Evolutionary conservation across 2,888 invertebrate species (phyloP).

Genomic region (Thereva nobilitata): DNA sequence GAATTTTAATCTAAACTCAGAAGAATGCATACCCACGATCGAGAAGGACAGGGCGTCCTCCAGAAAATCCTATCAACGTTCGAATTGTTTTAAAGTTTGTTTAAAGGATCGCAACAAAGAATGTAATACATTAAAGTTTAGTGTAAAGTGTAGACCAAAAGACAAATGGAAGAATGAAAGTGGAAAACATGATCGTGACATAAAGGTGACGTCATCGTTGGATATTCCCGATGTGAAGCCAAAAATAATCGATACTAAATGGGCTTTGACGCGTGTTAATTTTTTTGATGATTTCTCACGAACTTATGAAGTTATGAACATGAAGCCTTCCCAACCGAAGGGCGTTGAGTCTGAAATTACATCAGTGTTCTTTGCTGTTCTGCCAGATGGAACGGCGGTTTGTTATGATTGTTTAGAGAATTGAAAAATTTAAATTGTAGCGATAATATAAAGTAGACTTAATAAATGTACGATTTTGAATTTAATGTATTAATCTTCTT

Average conservation of each 20-base stretch:
- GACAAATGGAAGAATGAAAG: not conserved
- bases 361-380: constrained; percentile 35
- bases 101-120: too few species aligned
- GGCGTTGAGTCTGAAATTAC: constrained; percentile 25
- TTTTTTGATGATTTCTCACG: constrained; percentile 36
- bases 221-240: not conserved
- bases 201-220: not conserved
- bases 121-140: too few species aligned
- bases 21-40: too few species aligned
- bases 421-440: not conserved
- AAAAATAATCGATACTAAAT: constrained; percentile 20
- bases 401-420: constrained; percentile 34
- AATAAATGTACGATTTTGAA: not conserved
- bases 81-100: too few species aligned
- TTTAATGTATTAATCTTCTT: too few species aligned
- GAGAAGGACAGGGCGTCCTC: too few species aligned
- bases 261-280: constrained; percentile 39
- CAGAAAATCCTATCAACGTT: too few species aligned
- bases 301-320: constrained; percentile 39
- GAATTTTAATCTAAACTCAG: too few species aligned
- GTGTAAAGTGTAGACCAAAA: too few species aligned
- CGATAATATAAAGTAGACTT: not conserved
- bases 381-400: constrained; percentile 37
- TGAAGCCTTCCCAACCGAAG: constrained; percentile 12
- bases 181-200: not conserved